These are phyloP conservation scores for Meriones unguiculatus DNA, from an alignment of 2,113 vertebrate species.

Conservation along the genomic window DNA sequence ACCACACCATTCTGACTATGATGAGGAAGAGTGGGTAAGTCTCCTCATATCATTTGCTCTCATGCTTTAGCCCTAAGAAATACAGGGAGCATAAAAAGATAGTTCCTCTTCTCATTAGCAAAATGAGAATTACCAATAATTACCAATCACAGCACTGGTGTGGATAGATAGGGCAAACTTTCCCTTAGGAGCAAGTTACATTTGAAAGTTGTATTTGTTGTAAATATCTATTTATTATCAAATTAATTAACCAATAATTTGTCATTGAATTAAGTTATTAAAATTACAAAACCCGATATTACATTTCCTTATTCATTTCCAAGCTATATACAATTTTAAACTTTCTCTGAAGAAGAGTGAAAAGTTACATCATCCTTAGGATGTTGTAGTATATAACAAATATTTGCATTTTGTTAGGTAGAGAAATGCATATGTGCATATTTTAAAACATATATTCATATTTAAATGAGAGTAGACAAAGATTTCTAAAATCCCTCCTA, in stretches of 20 bases:
- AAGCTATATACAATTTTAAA: neutral
- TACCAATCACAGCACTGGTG: neutral
- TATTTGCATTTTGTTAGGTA: neutral
- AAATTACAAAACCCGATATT: neutral
- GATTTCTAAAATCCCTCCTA: neutral
- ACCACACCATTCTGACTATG: slow-evolving; percentile 95
- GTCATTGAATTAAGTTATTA: neutral
- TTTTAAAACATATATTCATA: neutral
- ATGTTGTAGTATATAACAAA: neutral
- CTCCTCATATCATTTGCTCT: neutral
- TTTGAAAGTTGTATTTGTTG: slow-evolving; percentile 37
- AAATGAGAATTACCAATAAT: no score
- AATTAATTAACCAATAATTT: neutral
- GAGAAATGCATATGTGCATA: neutral
- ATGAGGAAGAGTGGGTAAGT: slow-evolving; percentile 98
- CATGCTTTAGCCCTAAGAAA: neutral
- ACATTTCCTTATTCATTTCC: neutral
- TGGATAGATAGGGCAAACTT: neutral
- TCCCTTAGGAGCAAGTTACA: neutral
- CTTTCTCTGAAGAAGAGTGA: neutral
- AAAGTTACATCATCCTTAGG: neutral
- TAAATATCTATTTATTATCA: neutral
- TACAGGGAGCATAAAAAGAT: neutral
- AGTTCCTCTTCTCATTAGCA: neutral
- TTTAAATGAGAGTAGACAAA: neutral